Percentiles rank a stretch among this genome's conserved stretches.
Evolutionary conservation across 2,797 vertebrate genomes (phyloP).

Genomic region (Menidia menidia): DNA sequence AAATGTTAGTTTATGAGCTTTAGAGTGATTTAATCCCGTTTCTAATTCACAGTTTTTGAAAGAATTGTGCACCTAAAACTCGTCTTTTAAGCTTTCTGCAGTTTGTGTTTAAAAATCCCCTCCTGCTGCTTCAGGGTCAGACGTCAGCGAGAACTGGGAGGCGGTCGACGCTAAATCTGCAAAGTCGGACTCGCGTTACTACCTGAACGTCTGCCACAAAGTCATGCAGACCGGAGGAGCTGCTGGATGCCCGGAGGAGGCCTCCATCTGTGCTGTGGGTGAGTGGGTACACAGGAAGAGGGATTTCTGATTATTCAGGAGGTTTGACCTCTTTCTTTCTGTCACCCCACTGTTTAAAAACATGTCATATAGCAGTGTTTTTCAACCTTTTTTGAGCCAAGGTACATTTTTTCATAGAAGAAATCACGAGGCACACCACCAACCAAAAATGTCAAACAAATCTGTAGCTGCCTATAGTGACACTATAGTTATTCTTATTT

Average conservation of each 20-base stretch:
- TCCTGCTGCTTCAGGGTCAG: constrained; percentile 75
- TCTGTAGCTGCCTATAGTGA: no score
- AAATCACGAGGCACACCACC: no score
- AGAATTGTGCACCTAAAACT: not conserved
- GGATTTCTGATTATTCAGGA: not conserved
- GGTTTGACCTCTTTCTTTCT: no score
- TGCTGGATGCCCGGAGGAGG: constrained; percentile 80
- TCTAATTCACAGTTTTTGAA: no score
- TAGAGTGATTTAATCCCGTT: no score
- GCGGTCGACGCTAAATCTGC: constrained; percentile 82
- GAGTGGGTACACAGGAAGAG: constrained; percentile 51
- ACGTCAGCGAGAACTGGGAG: constrained; percentile 88
- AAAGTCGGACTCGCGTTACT: constrained; percentile 79
- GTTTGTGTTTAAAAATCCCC: not conserved
- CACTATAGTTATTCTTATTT: no score
- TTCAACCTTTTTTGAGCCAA: no score
- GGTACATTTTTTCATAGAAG: no score
- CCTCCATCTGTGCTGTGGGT: constrained; percentile 92
- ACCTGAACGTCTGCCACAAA: constrained; percentile 92
- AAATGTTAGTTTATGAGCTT: no score
- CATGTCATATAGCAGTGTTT: not conserved
- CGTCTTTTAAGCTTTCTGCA: not conserved
- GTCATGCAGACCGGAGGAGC: constrained; percentile 83
- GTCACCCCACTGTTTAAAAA: not conserved
- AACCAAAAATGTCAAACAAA: no score